phyloP scores from a whole-genome alignment of 2,888 invertebrate species.

The Eurytoma adleriae region DNA sequence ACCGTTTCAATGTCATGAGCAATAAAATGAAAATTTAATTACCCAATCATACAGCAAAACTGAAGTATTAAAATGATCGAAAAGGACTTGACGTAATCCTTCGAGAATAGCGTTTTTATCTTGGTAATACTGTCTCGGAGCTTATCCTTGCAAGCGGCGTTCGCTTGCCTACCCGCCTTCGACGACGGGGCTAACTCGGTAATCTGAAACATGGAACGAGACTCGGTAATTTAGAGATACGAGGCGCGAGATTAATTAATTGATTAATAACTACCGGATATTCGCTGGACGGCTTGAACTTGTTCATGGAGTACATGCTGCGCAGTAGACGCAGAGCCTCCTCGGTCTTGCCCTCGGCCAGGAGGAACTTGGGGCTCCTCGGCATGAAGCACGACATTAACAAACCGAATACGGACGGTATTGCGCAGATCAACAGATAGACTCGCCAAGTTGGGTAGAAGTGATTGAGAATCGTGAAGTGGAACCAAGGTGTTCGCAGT shows the following conservation, averaged over 20 bases:
- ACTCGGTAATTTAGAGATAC: neutral
- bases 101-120: slow-evolving; percentile 81
- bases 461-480: slow-evolving; percentile 64
- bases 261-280: slow-evolving; percentile 80
- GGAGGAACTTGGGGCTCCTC: slow-evolving; percentile 88
- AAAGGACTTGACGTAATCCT: slow-evolving; percentile 81
- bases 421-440: slow-evolving; percentile 74
- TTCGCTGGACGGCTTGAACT: slow-evolving; percentile 79
- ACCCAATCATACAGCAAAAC: slow-evolving; percentile 83
- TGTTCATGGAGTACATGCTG: slow-evolving; percentile 83
- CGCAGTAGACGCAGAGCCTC: slow-evolving; percentile 82
- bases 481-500: slow-evolving; percentile 69
- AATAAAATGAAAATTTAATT: slow-evolving; percentile 59
- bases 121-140: slow-evolving; percentile 71
- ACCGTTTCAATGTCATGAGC: too few relatives aligned
- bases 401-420: slow-evolving; percentile 84
- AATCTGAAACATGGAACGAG: slow-evolving; percentile 21
- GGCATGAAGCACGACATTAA: slow-evolving; percentile 81
- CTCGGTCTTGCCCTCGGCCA: slow-evolving; percentile 82
- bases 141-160: slow-evolving; percentile 18
- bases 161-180: slow-evolving; percentile 18
- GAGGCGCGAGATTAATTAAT: slow-evolving; percentile 60
- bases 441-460: slow-evolving; percentile 76
- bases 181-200: slow-evolving; percentile 24
- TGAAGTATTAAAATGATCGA: slow-evolving; percentile 82